Evolutionary conservation across 2,888 invertebrate genomes (phyloP).

Genomic region (Plagiodera versicolora): DNA sequence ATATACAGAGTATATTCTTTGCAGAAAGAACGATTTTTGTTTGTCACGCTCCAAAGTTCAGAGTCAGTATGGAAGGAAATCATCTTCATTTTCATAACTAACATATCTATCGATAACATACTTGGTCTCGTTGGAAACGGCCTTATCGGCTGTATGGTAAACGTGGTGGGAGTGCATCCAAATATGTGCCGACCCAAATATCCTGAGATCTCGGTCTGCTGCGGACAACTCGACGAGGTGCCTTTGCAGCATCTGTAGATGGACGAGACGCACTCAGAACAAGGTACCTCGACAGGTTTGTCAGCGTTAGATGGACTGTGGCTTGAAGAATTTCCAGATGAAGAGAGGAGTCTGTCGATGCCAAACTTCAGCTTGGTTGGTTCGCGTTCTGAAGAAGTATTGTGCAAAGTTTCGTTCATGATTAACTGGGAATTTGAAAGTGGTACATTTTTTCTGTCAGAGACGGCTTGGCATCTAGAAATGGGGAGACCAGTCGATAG

Average conservation of each 20-base stretch:
- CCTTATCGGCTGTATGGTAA: conserved; percentile 51
- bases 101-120: conserved; percentile 20
- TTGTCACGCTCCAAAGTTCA: no score
- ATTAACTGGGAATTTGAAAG: neutral
- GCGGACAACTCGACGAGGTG: conserved; percentile 31
- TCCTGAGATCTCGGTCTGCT: conserved; percentile 26
- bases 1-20: no score
- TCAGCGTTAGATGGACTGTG: conserved; percentile 27
- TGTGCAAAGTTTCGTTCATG: neutral
- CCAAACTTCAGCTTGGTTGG: conserved; percentile 64
- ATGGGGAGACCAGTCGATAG: no score
- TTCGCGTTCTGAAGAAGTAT: conserved; percentile 9
- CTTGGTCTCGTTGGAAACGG: conserved; percentile 53
- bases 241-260: conserved; percentile 64
- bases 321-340: conserved; percentile 1
- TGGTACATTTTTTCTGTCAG: no score
- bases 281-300: conserved; percentile 56
- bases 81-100: no score
- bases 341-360: conserved; percentile 68
- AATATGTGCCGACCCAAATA: conserved; percentile 25
- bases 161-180: conserved; percentile 31
- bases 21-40: no score
- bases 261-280: conserved; percentile 68
- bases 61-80: no score
- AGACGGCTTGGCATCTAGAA: neutral